Percentiles rank a stretch among this genome's conserved stretches.
phyloP scores from a whole-genome alignment of 2,113 vertebrate species.

The Austrofundulus limnaeus region DNA sequence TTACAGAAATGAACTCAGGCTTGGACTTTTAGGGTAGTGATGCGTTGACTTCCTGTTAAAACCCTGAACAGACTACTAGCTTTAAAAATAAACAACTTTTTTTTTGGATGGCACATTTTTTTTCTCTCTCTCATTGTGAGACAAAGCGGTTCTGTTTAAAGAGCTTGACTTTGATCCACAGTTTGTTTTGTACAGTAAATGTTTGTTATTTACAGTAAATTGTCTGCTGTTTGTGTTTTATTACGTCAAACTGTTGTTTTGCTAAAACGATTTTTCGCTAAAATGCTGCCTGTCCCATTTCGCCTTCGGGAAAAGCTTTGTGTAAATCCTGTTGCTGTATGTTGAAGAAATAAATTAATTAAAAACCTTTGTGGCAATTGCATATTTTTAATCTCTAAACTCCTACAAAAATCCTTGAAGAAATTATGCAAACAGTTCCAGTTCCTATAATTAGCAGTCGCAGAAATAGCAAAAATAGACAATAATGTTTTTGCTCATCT shows the following conservation, averaged over 20 bases:
- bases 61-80: slow-evolving; percentile 50
- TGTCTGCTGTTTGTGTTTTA: slow-evolving; percentile 32
- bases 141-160: slow-evolving; percentile 92
- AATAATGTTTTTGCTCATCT: no score
- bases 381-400: not conserved
- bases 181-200: slow-evolving; percentile 54
- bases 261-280: slow-evolving; percentile 53
- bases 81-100: slow-evolving; percentile 43
- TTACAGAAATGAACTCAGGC: slow-evolving; percentile 50
- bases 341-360: slow-evolving; percentile 75
- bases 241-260: slow-evolving; percentile 35
- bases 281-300: slow-evolving; percentile 42
- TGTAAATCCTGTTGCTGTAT: slow-evolving; percentile 62
- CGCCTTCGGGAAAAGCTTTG: slow-evolving; percentile 31
- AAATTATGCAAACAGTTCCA: not conserved
- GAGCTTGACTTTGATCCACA: slow-evolving; percentile 80
- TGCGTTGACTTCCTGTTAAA: slow-evolving; percentile 36
- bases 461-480: no score
- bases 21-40: slow-evolving; percentile 39
- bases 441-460: no score
- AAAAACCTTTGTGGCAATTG: slow-evolving; percentile 58
- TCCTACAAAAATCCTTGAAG: not conserved
- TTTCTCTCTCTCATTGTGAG: slow-evolving; percentile 59
- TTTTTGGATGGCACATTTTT: slow-evolving; percentile 29
- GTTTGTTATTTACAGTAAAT: slow-evolving; percentile 47